Evolutionary conservation across 92 coral and sea anemone genomes (phyloP), one percentile per base, ranked within the genome.

Genomic region (Zoanthus sociatus): DNA sequence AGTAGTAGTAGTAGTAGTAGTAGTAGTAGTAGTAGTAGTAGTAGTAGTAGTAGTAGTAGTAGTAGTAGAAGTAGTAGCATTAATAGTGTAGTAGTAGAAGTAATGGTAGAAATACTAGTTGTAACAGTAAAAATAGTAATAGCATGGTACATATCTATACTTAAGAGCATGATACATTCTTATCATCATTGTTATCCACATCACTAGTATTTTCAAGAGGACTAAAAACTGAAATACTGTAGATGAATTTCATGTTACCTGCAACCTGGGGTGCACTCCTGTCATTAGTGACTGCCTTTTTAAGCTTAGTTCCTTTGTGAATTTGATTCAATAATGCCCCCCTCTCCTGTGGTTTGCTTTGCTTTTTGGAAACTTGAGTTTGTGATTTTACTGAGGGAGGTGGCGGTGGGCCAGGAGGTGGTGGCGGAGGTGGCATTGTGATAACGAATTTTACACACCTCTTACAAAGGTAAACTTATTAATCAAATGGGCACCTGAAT

Each of bases 391-490:
- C 83, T 31, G 95, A 90, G 47, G 97, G 93, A 77, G 95, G 92
- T 60, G 98, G 99, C 47, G 99, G 99, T 73, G 94, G 92, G 1
- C 95, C 94, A 44, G 98, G 98, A 37, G 98, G 98, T 44, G 98
- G 98, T 9, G 99, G 99, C 14, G 99, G 99, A 20, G 97, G 94
- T 42, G 93, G 93, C 87, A 87, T 87, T 14, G 6, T 45, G 33
- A 64, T 17, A 21, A 68, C 42, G 64, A 10, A 66, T 47, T 12
- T 12, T 21, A 53, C 30, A 45, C 85, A 81, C 75, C 75, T 46
- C 85, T 81, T 66, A 63, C 26, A 18, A 64, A n/a, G 17, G 46
- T 46, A 21, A 20, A 47, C 16, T 4, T 42, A 42, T 81, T 50
- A 81, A 81, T 66, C 85, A 63, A 81, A 50, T 9, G 72, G 63